Base-by-base conservation (phyloP, 2,113 vertebrate genomes). In the Aspiorhynchus laticeps region DNA sequence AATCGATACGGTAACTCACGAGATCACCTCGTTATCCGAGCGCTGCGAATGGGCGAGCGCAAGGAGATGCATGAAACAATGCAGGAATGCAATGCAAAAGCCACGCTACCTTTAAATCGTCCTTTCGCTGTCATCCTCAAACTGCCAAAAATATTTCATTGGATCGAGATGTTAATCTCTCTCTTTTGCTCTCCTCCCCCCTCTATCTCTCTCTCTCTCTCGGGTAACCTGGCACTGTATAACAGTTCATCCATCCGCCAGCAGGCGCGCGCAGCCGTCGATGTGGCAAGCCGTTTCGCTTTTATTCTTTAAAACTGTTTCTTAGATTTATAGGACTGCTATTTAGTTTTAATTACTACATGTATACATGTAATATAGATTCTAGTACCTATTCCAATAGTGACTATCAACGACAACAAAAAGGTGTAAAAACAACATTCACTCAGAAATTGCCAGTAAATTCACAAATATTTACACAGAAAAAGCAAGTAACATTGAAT, bases 91-190 rank as follows among this genome's bases (percentile, higher is more conserved):
- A 74, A 65, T 80, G 28, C 43, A 73, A 78, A 73, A 87, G 10
- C 46, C 73, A 80, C 46, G 85, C 94, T 95, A 96, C 95, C 95
- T 96, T 96, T 96, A 89, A 95, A 95, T 96, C 95, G 94, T 93
- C 94, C 94, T 95, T 95, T 96, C 92, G 95, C 95, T 94, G 95
- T 95, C 95, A 96, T 96, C 93, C 91, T 95, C 93, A 94, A 92
- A 90, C 90, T 91, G 93, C 91, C 92, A 82, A 92, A 90, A 88
- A 83, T 93, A 92, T 93, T 94, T 95, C 94, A 95, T 95, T 92
- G 94, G 91, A 94, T 93, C 93, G 87, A 93, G 94, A 94, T 92
- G 94, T 93, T 94, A 91, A 89, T 93, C 90, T 86, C 83, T 69
- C 89, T 77, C 89, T 77, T 88, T 79, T 85, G 48, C 89, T 85